Percentiles rank a stretch among this genome's conserved stretches.
phyloP scores from a whole-genome alignment of 1,140 invertebrate genomes.

The Ceratoteleas bidentatus region DNA sequence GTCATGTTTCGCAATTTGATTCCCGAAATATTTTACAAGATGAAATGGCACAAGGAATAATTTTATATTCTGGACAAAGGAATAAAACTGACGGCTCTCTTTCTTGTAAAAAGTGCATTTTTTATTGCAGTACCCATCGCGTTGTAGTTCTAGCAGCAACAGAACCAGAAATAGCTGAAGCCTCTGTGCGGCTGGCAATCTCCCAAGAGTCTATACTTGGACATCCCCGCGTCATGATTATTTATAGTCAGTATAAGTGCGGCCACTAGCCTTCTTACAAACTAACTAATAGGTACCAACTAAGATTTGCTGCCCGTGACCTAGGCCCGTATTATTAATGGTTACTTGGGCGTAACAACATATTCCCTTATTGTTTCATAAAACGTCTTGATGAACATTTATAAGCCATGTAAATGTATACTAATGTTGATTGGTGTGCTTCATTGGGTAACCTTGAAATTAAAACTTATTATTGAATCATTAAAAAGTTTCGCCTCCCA shows the following conservation, averaged over 20 bases:
- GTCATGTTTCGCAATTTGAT: too few species aligned
- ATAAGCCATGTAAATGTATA: background rate
- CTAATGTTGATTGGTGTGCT: too few species aligned
- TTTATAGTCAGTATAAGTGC: slow-evolving; percentile 82
- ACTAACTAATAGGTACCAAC: slow-evolving; percentile 78
- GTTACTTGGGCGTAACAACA: slow-evolving; percentile 63
- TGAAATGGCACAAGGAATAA: too few species aligned
- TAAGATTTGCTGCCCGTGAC: slow-evolving; percentile 80
- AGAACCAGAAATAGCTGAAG: slow-evolving; percentile 81
- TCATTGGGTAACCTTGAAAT: too few species aligned
- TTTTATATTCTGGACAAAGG: background rate
- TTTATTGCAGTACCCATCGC: slow-evolving; percentile 71
- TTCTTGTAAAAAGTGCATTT: slow-evolving; percentile 63
- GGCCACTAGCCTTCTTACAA: slow-evolving; percentile 83
- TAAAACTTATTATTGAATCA: too few species aligned
- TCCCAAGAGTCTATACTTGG: slow-evolving; percentile 88
- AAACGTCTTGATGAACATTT: slow-evolving; percentile 15
- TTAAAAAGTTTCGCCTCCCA: too few species aligned
- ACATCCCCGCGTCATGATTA: slow-evolving; percentile 84
- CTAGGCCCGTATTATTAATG: slow-evolving; percentile 81
- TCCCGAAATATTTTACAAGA: too few species aligned
- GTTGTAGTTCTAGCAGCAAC: slow-evolving; percentile 75
- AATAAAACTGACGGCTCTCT: slow-evolving; percentile 27
- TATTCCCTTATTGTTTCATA: slow-evolving; percentile 38
- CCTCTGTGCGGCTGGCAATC: slow-evolving; percentile 82